Conservation (phyloP, 2,888 invertebrate species). For the Artemia sinica region DNA sequence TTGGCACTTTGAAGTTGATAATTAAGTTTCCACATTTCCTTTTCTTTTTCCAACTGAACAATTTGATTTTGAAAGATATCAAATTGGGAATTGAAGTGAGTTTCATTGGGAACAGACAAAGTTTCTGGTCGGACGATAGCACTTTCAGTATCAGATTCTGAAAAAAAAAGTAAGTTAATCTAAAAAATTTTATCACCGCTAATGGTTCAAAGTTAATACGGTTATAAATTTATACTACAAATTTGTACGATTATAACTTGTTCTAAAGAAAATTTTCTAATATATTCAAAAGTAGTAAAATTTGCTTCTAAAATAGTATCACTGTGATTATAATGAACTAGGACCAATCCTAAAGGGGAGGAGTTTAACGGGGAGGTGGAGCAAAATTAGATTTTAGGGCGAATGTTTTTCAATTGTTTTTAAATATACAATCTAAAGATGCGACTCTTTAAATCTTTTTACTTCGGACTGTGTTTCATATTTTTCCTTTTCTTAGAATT, state of each 20-base stretch:
- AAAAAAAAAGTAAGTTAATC: background rate
- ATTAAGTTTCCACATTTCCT: conserved; percentile 12
- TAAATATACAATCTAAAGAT: conserved; percentile 13
- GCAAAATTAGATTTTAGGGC: conserved; percentile 18
- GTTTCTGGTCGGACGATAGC: background rate
- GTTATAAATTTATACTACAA: too few relatives aligned
- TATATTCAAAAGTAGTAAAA: too few relatives aligned
- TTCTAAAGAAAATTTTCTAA: too few relatives aligned
- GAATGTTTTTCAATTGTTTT: conserved; percentile 19
- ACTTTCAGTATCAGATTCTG: conserved; percentile 10
- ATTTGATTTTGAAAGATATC: background rate
- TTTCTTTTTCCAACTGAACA: background rate
- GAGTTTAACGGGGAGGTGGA: background rate
- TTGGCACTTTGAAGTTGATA: conserved; percentile 9
- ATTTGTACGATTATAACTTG: too few relatives aligned
- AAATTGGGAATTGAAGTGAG: background rate
- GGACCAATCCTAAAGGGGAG: too few relatives aligned
- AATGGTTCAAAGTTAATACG: too few relatives aligned
- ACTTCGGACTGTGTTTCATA: conserved; percentile 20
- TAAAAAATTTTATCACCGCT: too few relatives aligned
- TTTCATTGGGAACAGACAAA: background rate
- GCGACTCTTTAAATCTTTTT: conserved; percentile 17
- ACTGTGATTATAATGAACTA: too few relatives aligned
- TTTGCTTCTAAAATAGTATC: too few relatives aligned
- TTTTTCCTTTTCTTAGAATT: conserved; percentile 46